phyloP scores from a whole-genome alignment of 30 jellyfish, hydroid and myxozoan species.

The Hydra vulgaris region DNA sequence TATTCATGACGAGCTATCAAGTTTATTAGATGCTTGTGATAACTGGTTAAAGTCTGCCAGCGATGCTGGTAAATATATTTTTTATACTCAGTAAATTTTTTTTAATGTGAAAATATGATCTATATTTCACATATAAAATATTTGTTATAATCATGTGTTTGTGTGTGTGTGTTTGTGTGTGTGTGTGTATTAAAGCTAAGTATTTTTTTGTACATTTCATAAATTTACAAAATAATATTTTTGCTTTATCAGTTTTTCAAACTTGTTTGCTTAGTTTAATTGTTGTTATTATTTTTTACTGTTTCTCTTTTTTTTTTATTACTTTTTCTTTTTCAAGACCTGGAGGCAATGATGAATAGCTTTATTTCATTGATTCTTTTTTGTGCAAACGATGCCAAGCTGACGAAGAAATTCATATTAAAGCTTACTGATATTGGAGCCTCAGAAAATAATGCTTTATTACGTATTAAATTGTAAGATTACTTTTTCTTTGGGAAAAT shows the following conservation, averaged over 20 bases:
- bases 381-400: slow-evolving; percentile 73
- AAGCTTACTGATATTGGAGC: slow-evolving; percentile 94
- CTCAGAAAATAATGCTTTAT: slow-evolving; percentile 64
- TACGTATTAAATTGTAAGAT: slow-evolving; percentile 60
- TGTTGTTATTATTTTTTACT: neutral
- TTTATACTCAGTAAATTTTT: neutral
- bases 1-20: slow-evolving; percentile 73
- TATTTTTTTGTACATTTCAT: no score
- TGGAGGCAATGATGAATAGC: slow-evolving; percentile 96
- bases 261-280: neutral
- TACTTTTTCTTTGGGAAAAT: neutral
- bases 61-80: slow-evolving; percentile 66
- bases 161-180: no score
- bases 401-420: slow-evolving; percentile 46
- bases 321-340: slow-evolving; percentile 39
- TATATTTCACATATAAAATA: no score
- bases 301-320: neutral
- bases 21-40: slow-evolving; percentile 89
- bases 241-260: no score
- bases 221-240: no score
- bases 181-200: no score
- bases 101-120: neutral
- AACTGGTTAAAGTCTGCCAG: slow-evolving; percentile 94
- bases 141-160: no score
- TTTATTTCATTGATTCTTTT: slow-evolving; percentile 77